These are phyloP conservation scores for Pseudachorutes palmiensis DNA, from an alignment of 1,140 invertebrate species.

Conservation along the genomic window DNA sequence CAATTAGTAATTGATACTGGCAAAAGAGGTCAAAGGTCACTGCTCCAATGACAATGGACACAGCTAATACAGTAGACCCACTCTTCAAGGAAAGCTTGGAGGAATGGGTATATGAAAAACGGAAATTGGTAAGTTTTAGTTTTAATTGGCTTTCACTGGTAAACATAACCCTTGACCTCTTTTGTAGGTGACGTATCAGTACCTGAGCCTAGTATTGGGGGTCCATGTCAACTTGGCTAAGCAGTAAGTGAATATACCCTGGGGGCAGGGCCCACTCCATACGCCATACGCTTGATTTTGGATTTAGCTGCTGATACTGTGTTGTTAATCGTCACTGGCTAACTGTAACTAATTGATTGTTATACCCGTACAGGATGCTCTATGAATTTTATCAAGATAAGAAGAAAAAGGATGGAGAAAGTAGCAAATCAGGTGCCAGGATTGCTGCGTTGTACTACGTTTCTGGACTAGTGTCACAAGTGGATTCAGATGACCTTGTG, in stretches of 20 bases:
- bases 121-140: constrained; percentile 28
- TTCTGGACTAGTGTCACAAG: constrained; percentile 15
- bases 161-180: constrained; percentile 1
- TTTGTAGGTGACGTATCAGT: constrained; percentile 37
- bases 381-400: constrained; percentile 24
- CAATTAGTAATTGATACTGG: too few species aligned
- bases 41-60: neutral
- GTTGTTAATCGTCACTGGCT: too few species aligned
- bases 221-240: constrained; percentile 38
- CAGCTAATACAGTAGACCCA: neutral
- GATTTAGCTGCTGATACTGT: too few species aligned
- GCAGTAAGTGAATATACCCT: constrained; percentile 35
- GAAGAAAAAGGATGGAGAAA: constrained; percentile 1
- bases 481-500: neutral
- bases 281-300: too few species aligned
- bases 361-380: constrained; percentile 35
- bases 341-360: neutral
- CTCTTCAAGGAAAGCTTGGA: constrained; percentile 28
- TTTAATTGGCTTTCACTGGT: neutral
- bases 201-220: constrained; percentile 29
- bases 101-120: constrained; percentile 31
- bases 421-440: constrained; percentile 17
- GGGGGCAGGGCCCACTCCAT: too few species aligned
- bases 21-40: too few species aligned
- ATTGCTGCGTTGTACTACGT: constrained; percentile 28